A percentile compares a stretch with the other conserved stretches of the same genome.
phyloP scores from a whole-genome alignment of 2,113 vertebrate species.

The Carassius gibelio region DNA sequence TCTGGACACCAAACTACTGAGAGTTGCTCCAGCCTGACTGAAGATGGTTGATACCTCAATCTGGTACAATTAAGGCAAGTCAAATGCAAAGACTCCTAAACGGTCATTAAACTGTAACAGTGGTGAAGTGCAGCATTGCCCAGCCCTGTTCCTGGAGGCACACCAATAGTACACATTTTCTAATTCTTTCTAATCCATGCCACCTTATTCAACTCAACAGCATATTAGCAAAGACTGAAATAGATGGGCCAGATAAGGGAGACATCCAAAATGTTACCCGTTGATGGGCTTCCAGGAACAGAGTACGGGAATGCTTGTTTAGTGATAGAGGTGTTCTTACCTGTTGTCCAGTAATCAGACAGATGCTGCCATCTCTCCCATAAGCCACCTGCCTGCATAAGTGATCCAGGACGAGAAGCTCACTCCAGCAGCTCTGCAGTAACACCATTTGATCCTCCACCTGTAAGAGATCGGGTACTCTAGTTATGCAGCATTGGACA shows the following conservation, averaged over 20 bases:
- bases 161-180: neutral
- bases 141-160: neutral
- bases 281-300: neutral
- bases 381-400: constrained; percentile 78
- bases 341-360: constrained; percentile 81
- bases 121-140: neutral
- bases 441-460: constrained; percentile 82
- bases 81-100: neutral
- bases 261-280: neutral
- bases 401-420: constrained; percentile 80
- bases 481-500: neutral
- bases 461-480: constrained; percentile 56
- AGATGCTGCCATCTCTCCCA: constrained; percentile 76
- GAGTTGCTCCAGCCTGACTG: constrained; percentile 74
- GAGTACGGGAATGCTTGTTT: neutral
- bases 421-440: constrained; percentile 83
- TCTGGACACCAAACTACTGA: constrained; percentile 76
- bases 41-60: constrained; percentile 75
- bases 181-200: neutral
- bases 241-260: neutral
- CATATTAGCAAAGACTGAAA: neutral
- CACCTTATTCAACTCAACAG: neutral
- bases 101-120: neutral
- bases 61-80: constrained; percentile 57
- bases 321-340: constrained; percentile 55